Conservation (phyloP, 2,113 vertebrate genomes). For the Otis tarda region DNA sequence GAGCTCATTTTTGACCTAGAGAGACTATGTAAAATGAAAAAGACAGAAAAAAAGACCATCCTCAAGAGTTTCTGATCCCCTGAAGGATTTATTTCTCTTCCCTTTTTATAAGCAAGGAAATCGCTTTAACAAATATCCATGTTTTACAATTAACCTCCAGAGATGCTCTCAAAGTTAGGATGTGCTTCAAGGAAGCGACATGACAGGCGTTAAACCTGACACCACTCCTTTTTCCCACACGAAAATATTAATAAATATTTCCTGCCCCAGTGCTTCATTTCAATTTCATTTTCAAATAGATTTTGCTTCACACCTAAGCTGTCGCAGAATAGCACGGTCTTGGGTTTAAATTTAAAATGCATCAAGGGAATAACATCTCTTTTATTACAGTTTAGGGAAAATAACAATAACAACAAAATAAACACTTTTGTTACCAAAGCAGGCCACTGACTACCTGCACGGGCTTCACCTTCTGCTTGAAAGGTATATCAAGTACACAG, state of each 20-base stretch:
- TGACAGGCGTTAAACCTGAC: slow-evolving; percentile 48
- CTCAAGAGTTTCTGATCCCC: neutral
- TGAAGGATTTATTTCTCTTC: neutral
- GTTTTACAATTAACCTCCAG: neutral
- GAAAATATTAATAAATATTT: slow-evolving; percentile 50
- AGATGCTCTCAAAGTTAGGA: neutral
- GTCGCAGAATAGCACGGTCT: slow-evolving; percentile 22
- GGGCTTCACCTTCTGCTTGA: slow-evolving; percentile 25
- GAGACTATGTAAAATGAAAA: neutral
- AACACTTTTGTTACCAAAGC: slow-evolving; percentile 55
- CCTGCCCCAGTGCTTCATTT: slow-evolving; percentile 52
- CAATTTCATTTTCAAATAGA: slow-evolving; percentile 49
- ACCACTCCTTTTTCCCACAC: neutral
- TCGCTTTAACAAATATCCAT: neutral
- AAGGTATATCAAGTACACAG: neutral
- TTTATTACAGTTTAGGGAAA: slow-evolving; percentile 60
- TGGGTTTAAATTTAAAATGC: slow-evolving; percentile 62
- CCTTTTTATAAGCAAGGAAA: neutral
- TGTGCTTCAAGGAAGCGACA: neutral
- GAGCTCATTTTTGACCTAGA: neutral
- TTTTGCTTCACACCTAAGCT: slow-evolving; percentile 56
- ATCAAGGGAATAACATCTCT: slow-evolving; percentile 52
- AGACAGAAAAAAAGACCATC: neutral
- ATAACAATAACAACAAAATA: slow-evolving; percentile 36
- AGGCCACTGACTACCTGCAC: neutral